phyloP scores from a whole-genome alignment of 1,140 invertebrate species.

The Drosophila lacertosa region DNA sequence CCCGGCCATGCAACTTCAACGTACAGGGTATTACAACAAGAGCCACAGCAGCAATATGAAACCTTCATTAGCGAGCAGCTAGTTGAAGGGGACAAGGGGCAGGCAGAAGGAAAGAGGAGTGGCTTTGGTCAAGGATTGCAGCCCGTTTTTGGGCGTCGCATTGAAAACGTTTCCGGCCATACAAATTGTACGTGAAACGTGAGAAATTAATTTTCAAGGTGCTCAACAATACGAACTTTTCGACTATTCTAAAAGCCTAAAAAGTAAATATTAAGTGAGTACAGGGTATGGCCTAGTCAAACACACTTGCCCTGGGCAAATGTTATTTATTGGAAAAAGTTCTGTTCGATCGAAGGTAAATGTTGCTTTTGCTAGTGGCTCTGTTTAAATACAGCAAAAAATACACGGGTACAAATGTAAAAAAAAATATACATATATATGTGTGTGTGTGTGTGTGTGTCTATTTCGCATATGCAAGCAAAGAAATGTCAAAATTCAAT shows the following conservation, averaged over 20 bases:
- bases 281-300: too few species aligned
- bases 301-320: too few species aligned
- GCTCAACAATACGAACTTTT: too few species aligned
- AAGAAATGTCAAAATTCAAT: slow-evolving; percentile 82
- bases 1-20: not conserved
- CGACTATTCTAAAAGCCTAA: too few species aligned
- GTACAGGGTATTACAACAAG: slow-evolving; percentile 33
- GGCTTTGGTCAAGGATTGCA: slow-evolving; percentile 4
- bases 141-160: slow-evolving; percentile 28
- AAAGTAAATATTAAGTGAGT: too few species aligned
- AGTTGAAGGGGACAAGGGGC: not conserved
- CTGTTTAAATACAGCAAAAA: slow-evolving; percentile 8
- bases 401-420: slow-evolving; percentile 1
- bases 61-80: slow-evolving; percentile 64
- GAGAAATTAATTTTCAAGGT: slow-evolving; percentile 74
- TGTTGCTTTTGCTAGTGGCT: not conserved
- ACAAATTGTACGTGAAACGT: slow-evolving; percentile 75
- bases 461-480: slow-evolving; percentile 57
- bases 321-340: too few species aligned
- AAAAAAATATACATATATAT: not conserved
- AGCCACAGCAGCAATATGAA: slow-evolving; percentile 59
- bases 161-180: slow-evolving; percentile 70
- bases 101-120: too few species aligned
- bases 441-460: slow-evolving; percentile 5
- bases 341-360: too few species aligned